Base-by-base conservation (phyloP, 2,797 vertebrate genomes). In the Gymnothorax reevesii region DNA sequence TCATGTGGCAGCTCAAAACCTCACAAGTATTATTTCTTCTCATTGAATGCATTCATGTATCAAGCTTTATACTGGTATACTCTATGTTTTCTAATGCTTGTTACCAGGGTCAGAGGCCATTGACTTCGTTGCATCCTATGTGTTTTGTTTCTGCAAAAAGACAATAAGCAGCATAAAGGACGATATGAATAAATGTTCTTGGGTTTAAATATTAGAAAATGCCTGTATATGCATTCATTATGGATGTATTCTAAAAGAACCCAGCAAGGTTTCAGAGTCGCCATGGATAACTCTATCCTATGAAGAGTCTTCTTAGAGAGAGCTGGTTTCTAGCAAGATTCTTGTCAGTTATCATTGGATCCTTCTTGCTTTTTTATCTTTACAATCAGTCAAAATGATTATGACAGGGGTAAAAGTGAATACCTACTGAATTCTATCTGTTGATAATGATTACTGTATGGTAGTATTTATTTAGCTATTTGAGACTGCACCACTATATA, bases 21-120 rank as follows among this genome's bases (percentile, higher is more conserved):
- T 49, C 49, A 52, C 42, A 0, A 79, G 15, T 52, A 49, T 17
- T 20, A 79, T 22, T 79, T 79, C 42, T 49, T 49, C 1, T 52
- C 42, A 33, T 79, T 79, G 42, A 49, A 79, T 79, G 15, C 64
- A 66, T 66, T 79, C 52, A 79, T 79, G 75, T 42, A 49, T 79
- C 10, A 1, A 20, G 33, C 42, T 79, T 79, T 20, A 33, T 20
- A 79, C 27, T 49, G 75, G 42, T 6, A 7, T 20, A 42, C 33
- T 42, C 33, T 79, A 15, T 8, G 49, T 79, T 20, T 1, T 17
- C 33, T 7, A 17, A 8, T 79, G 15, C 75, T 79, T 79, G 75
- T 20, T 17, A 33, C 10, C 15, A 49, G 75, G 5, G 75, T 22
- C 42, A 49, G 52, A 79, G 52, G n/a, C 75, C 15, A 7, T 12